Evolutionary conservation across 2,113 vertebrate genomes (phyloP).

Genomic region (Pomatostomus ruficeps): DNA sequence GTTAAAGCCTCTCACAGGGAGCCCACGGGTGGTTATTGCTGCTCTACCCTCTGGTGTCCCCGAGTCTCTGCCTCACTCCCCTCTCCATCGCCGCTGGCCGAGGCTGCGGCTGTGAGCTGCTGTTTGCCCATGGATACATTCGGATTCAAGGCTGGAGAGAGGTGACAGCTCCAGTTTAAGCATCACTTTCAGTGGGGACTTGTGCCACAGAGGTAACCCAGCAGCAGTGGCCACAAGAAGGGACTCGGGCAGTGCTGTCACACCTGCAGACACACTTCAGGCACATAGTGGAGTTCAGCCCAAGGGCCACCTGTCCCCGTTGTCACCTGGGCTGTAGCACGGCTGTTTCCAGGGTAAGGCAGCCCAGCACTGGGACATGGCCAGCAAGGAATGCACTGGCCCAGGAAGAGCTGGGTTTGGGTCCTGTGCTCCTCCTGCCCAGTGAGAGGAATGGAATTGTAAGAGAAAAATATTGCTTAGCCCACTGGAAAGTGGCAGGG

Average conservation of each 20-base stretch:
- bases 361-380: accelerated
- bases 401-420: accelerated
- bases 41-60: accelerated
- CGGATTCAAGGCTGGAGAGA: not conserved
- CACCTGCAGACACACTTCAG: accelerated
- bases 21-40: not conserved
- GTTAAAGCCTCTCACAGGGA: not conserved
- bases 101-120: accelerated
- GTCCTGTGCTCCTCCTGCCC: not conserved
- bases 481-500: not conserved
- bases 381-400: not conserved
- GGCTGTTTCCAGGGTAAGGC: accelerated
- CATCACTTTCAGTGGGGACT: not conserved
- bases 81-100: accelerated
- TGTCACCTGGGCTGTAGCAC: not conserved
- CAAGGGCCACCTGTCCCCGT: not conserved
- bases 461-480: not conserved
- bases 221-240: not conserved
- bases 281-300: not conserved
- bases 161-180: not conserved
- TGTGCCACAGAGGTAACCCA: not conserved
- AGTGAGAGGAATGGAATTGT: not conserved
- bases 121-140: accelerated
- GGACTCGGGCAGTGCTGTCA: not conserved
- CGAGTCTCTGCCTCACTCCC: not conserved